These are phyloP conservation scores for Eupristina koningsbergeri DNA, from an alignment of 1,140 invertebrate genomes.

Conservation along the genomic window DNA sequence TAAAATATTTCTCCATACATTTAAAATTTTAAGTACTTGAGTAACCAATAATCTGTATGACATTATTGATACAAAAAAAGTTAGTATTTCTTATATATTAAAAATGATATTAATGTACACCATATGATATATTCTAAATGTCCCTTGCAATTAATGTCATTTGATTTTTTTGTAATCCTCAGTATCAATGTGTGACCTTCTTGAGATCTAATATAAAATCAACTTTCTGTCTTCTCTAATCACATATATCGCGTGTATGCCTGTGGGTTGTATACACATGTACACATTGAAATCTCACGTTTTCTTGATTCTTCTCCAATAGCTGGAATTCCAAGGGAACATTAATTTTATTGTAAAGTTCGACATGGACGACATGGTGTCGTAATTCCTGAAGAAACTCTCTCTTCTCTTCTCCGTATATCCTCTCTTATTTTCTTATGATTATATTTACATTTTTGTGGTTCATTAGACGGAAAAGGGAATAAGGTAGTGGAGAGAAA, in stretches of 20 bases:
- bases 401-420: slow-evolving; percentile 7
- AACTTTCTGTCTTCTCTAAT: slow-evolving; percentile 31
- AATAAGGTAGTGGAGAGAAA: not conserved
- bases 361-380: slow-evolving; percentile 45
- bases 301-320: not conserved
- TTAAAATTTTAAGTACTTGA: not conserved
- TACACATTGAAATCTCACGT: not conserved
- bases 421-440: not conserved
- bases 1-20: slow-evolving; percentile 31
- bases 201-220: slow-evolving; percentile 45
- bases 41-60: slow-evolving; percentile 41
- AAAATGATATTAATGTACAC: slow-evolving; percentile 37
- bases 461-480: slow-evolving; percentile 41
- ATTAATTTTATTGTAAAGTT: slow-evolving; percentile 51
- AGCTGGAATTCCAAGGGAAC: slow-evolving; percentile 51
- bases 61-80: slow-evolving; percentile 44
- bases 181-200: slow-evolving; percentile 40
- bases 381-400: slow-evolving; percentile 44
- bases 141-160: slow-evolving; percentile 58
- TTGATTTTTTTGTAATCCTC: slow-evolving; percentile 49
- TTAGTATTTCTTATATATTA: slow-evolving; percentile 30
- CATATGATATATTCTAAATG: slow-evolving; percentile 4
- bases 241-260: too few relatives aligned
- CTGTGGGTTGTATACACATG: not conserved
- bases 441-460: not conserved